Percentiles rank a stretch among this genome's conserved stretches.
phyloP scores from a whole-genome alignment of 2,888 invertebrate species.

The Eurois occulta region DNA sequence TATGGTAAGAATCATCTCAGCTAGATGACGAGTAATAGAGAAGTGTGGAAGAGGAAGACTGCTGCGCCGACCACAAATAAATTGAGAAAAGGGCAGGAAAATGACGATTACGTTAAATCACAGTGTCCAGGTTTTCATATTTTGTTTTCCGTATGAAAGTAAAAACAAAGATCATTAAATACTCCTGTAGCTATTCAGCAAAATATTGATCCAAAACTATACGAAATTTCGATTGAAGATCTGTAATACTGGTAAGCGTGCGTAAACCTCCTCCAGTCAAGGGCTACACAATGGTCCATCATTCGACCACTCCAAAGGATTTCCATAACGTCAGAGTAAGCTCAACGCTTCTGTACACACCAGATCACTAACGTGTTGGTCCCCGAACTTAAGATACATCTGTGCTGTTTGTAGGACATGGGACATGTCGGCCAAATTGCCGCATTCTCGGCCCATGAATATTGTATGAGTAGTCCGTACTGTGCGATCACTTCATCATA shows the following conservation, averaged over 20 bases:
- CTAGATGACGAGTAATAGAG: too few species aligned
- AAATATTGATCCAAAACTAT: not conserved
- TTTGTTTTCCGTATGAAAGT: too few species aligned
- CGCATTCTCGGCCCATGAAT: slow-evolving; percentile 84
- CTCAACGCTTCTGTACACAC: slow-evolving; percentile 46
- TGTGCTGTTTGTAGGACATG: slow-evolving; percentile 69
- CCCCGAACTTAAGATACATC: slow-evolving; percentile 73
- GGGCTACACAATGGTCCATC: slow-evolving; percentile 13
- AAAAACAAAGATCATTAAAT: not conserved
- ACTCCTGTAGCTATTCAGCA: not conserved
- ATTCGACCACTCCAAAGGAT: slow-evolving; percentile 23
- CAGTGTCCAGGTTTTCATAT: not conserved
- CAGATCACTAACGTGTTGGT: slow-evolving; percentile 69
- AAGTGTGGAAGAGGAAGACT: too few species aligned
- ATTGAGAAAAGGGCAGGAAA: too few species aligned
- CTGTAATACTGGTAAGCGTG: not conserved
- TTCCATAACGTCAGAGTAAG: slow-evolving; percentile 27
- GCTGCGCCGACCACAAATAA: too few species aligned
- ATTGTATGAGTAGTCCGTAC: slow-evolving; percentile 82
- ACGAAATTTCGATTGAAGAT: not conserved
- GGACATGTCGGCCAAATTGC: slow-evolving; percentile 84
- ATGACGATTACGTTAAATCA: not conserved
- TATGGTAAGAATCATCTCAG: too few species aligned
- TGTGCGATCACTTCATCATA: slow-evolving; percentile 84
- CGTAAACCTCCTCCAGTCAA: slow-evolving; percentile 2